phyloP scores from a whole-genome alignment of 2,888 invertebrate genomes.

The Hofmannophila pseudospretella region DNA sequence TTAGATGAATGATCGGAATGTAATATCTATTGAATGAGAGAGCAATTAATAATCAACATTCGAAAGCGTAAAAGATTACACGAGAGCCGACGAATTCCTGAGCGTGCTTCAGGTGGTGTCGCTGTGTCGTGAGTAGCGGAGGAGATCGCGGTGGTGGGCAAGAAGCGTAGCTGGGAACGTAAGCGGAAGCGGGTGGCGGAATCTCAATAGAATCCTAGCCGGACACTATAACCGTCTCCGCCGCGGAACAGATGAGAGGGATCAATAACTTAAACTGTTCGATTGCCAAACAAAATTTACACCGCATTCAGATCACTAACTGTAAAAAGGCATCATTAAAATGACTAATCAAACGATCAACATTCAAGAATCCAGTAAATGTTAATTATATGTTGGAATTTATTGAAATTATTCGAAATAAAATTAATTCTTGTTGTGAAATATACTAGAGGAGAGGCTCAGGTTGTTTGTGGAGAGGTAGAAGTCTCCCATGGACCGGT shows the following conservation, averaged over 20 bases:
- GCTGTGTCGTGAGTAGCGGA: not conserved
- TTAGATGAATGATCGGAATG: slow-evolving; percentile 53
- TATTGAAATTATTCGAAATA: slow-evolving; percentile 62
- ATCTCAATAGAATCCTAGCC: slow-evolving; percentile 35
- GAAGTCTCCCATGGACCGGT: slow-evolving; percentile 55
- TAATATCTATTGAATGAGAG: slow-evolving; percentile 59
- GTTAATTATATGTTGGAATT: slow-evolving; percentile 65
- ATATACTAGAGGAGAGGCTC: slow-evolving; percentile 45
- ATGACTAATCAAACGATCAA: slow-evolving; percentile 68
- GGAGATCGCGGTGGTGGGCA: not conserved
- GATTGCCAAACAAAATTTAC: slow-evolving; percentile 58
- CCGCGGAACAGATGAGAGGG: slow-evolving; percentile 42
- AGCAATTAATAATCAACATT: slow-evolving; percentile 69
- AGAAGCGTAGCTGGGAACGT: too few species aligned
- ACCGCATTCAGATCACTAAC: slow-evolving; percentile 62
- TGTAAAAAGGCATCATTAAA: slow-evolving; percentile 65
- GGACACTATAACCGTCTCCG: slow-evolving; percentile 42
- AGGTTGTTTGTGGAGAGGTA: slow-evolving; percentile 39
- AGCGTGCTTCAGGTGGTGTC: slow-evolving; percentile 18
- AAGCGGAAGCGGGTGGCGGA: slow-evolving; percentile 17
- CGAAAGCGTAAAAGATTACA: slow-evolving; percentile 70
- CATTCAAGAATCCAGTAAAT: slow-evolving; percentile 64
- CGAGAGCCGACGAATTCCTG: slow-evolving; percentile 59
- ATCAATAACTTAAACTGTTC: slow-evolving; percentile 45
- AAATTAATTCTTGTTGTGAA: slow-evolving; percentile 53